Percentiles rank a stretch among this genome's conserved stretches.
These are phyloP conservation scores for Panagrolaimus sp. DNA, from an alignment of 1,140 invertebrate species.

Conservation along the genomic window DNA sequence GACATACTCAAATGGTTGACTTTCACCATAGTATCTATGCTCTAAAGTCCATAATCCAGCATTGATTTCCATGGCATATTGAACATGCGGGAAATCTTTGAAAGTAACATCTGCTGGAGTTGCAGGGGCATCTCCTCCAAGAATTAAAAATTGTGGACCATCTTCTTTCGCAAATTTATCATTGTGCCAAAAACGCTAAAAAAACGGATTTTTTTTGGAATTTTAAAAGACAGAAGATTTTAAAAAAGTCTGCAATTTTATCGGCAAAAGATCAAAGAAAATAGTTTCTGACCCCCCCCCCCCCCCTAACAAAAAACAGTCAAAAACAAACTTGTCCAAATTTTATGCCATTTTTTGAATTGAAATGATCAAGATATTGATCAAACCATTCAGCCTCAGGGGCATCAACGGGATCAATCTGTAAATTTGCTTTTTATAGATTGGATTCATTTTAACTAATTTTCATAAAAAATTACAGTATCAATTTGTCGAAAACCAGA, in stretches of 20 bases:
- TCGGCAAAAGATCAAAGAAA: too few relatives aligned
- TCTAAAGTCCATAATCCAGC: conserved; percentile 17
- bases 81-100: conserved; percentile 13
- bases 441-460: too few relatives aligned
- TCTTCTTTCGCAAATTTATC: conserved; percentile 67
- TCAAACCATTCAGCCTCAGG: not conserved
- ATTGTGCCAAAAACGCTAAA: conserved; percentile 62
- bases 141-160: conserved; percentile 79
- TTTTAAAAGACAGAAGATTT: too few relatives aligned
- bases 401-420: too few relatives aligned
- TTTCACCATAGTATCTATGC: conserved; percentile 30
- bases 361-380: conserved; percentile 1
- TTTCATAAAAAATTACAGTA: too few relatives aligned
- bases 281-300: too few relatives aligned
- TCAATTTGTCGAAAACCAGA: too few relatives aligned
- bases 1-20: not conserved
- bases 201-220: too few relatives aligned
- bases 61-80: conserved; percentile 23
- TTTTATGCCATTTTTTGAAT: not conserved
- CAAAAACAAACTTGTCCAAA: conserved; percentile 69
- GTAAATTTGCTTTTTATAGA: too few relatives aligned
- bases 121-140: conserved; percentile 64
- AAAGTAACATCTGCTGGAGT: not conserved
- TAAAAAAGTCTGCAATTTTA: too few relatives aligned
- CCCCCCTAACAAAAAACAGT: too few relatives aligned